Base-by-base conservation (phyloP, 2,113 vertebrate species). In the Megalops atlanticus region DNA sequence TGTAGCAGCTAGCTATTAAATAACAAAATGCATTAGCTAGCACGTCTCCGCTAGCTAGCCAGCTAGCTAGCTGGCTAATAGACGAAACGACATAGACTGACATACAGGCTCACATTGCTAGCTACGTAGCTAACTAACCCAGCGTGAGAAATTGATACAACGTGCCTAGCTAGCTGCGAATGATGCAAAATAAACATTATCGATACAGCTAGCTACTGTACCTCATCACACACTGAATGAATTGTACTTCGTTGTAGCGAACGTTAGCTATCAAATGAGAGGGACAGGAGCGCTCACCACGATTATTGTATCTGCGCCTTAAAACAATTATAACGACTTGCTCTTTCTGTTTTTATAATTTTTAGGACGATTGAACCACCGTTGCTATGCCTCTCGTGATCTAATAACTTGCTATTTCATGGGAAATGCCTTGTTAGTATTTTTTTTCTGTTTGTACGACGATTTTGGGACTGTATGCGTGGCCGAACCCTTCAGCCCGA, bases 191-290 rank as follows among this genome's bases (percentile, higher is more conserved):
- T 14, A 75, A 78, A 85, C 79, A 82, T 54, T 41, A 54, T 18
- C 87, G 85, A 80, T 86, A 81, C 82, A 92, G 87, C 80, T 86
- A 86, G 90, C 89, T 91, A 89, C 89, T 64, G 89, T 91, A 90
- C 90, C 90, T 90, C 89, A 64, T 81, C 89, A 81, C 85, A 87
- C 86, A 86, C 47, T 77, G 36, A 72, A 83, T 84, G 83, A 86
- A 86, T 80, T 79, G 80, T 38, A 84, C n/a, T n/a, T n/a, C n/a
- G n/a, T n/a, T n/a, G n/a, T n/a, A n/a, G n/a, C n/a, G n/a, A n/a
- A n/a, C n/a, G 88, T 84, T 84, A 90, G 86, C 85, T 64, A 64
- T 31, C 58, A 31, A 64, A n/a, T 64, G 58, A 64, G 58, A 24
- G n/a, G 58, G 1, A 64, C 58, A 64, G 74, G 11, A 52, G 4